Base-by-base conservation (phyloP, 2,797 vertebrate species). In the Protosalanx chinensis region DNA sequence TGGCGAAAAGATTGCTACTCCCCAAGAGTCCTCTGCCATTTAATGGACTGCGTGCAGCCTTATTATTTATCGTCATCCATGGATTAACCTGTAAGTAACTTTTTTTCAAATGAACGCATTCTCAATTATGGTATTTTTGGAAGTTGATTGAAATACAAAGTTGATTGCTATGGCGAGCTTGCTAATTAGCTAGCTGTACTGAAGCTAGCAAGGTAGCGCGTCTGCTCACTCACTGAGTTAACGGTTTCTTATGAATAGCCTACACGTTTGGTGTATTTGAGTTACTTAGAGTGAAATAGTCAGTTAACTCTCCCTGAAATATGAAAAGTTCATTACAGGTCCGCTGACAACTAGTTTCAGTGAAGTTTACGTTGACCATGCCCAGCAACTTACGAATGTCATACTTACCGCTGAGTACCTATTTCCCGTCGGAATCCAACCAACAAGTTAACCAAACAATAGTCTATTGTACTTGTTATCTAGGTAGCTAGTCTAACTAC, bases 51-150 rank as follows among this genome's bases (percentile, higher is more conserved):
- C 71, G 67, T 82, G 79, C 87, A 73, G 81, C 88, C 18, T 67
- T 83, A 2, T 73, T 83, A 4, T 74, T 89, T 16, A 72, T 92
- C 72, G 67, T 87, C 74, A 57, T 91, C 1, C 81, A 65, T 75
- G 85, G 88, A 83, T 73, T 89, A 46, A 74, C 84, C 37, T 86
- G 93, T 94, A 84, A 90, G 93, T 90, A 85, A 58, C 68, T 72
- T 5, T 30, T 76, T 35, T 64, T 75, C 23, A 27, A 27, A 30
- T 72, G 46, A 5, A 61, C 16, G 71, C 16, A n/a, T 5, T 29
- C 53, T 64, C 64, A 30, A 46, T 33, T 35, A 66, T n/a, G 7
- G 72, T 67, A 85, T 82, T 74, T 74, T 88, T 86, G 58, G 18
- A 72, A 4, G 71, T 59, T 23, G 51, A 18, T 57, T 57, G 3